These are phyloP conservation scores for Morpho deidamia DNA, from an alignment of 2,888 invertebrate species.

Conservation along the genomic window DNA sequence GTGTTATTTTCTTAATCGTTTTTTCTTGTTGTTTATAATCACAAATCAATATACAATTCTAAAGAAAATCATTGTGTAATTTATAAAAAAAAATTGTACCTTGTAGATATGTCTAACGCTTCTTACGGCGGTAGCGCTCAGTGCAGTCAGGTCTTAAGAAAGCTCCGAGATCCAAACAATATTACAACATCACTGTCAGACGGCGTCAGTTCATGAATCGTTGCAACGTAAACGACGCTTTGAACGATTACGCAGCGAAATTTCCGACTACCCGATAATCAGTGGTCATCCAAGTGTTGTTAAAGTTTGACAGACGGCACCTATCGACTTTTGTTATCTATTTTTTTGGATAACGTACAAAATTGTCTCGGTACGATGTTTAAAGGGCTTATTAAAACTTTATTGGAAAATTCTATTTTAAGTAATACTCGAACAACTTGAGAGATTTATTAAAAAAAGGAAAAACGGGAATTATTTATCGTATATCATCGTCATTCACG, in stretches of 20 bases:
- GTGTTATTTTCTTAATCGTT: too few species aligned
- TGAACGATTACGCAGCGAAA: conserved; percentile 1
- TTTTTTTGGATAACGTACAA: not conserved
- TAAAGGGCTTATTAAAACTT: too few species aligned
- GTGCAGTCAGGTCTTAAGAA: not conserved
- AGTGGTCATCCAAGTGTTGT: conserved; percentile 1
- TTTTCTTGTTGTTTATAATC: too few species aligned
- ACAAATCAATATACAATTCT: too few species aligned
- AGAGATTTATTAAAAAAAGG: too few species aligned
- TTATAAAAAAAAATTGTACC: not conserved
- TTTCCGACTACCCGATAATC: not conserved
- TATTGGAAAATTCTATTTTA: too few species aligned
- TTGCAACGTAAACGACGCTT: not conserved
- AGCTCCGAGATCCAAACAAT: not conserved
- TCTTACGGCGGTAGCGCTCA: not conserved
- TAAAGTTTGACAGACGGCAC: conserved; percentile 3
- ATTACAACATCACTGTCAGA: not conserved
- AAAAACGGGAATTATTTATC: too few species aligned
- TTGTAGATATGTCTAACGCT: not conserved
- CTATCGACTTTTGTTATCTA: not conserved
- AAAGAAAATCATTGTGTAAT: too few species aligned
- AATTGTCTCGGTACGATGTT: not conserved
- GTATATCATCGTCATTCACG: too few species aligned
- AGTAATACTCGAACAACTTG: too few species aligned
- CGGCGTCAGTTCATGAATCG: not conserved